A percentile compares a stretch with the other conserved stretches of the same genome.
These are phyloP conservation scores for Pachymerium ferrugineum DNA, from an alignment of 2,888 invertebrate genomes.

Conservation along the genomic window DNA sequence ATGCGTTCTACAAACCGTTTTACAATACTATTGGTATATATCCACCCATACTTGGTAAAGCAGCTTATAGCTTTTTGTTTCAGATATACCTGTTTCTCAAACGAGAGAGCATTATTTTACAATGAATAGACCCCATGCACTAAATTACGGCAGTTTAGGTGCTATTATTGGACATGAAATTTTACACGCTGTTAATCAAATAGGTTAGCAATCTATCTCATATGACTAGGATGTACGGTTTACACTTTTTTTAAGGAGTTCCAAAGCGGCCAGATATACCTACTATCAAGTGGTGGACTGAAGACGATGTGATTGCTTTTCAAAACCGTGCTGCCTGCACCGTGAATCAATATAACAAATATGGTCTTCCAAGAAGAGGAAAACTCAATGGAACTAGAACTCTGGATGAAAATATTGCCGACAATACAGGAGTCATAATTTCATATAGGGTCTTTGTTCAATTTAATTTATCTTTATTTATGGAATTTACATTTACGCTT, in stretches of 20 bases:
- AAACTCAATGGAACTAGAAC: background rate
- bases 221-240: too few relatives aligned
- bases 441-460: background rate
- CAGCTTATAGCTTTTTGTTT: too few relatives aligned
- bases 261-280: background rate
- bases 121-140: background rate
- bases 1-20: background rate
- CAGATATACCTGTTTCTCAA: background rate
- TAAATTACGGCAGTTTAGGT: background rate
- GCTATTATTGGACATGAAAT: background rate
- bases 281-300: conserved; percentile 53
- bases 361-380: background rate
- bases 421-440: background rate
- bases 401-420: background rate
- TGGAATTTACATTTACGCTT: too few relatives aligned
- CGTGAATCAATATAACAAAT: background rate
- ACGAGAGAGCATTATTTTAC: background rate
- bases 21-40: background rate
- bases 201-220: too few relatives aligned
- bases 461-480: background rate
- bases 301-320: conserved; percentile 51
- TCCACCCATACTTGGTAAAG: too few relatives aligned
- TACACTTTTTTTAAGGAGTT: background rate
- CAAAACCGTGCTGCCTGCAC: conserved; percentile 50
- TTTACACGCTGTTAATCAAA: background rate